Base-by-base conservation (phyloP, 1,140 invertebrate species). In the Trachymyrmex septentrionalis region DNA sequence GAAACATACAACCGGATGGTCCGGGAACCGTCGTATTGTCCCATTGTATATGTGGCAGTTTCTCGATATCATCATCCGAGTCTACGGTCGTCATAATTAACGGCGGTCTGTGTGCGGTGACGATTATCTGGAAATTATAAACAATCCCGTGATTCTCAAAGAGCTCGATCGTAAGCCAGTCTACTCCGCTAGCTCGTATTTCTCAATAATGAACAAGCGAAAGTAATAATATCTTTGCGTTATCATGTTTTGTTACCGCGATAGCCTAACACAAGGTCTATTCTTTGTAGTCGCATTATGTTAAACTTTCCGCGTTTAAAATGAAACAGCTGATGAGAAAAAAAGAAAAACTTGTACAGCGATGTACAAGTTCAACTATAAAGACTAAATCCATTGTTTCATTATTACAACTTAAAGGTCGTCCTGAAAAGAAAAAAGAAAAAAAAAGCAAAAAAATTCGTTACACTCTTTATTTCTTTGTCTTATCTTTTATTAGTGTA, bases 41-140 rank as follows among this genome's bases (percentile, higher is more conserved):
- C 77, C 86, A 69, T 50, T 89, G 78, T 24, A 87, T 86, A 27
- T 59, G 80, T 19, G 75, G 75, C 24, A 72, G 64, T 7, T 91
- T 88, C 80, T 91, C 89, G 59, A 80, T 57, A 80, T 89, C 59
- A 67, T 91, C 75, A 48, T 91, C 87, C 14, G 84, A 0, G 50
- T 88, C 87, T 73, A 90, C 55, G 21, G 89, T 91, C 87, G 89
- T 88, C 90, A 91, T 91, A 76, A 76, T 82, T 85, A 66, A 71
- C 84, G 50, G 48, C 59, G 48, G 38, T 44, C 19, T 10, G 64
- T 73, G 6, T 34, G 30, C 55, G 66, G 38, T 44, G 38, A 27
- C 75, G 78, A 86, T 88, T 90, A 90, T 30, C 87, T 88, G 89
- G 59, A 86, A 69, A 91, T 91, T 78, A 34, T 34, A 90, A 90